These are phyloP conservation scores for Gallirallus australis DNA, from an alignment of 2,797 vertebrate species.

Conservation along the genomic window DNA sequence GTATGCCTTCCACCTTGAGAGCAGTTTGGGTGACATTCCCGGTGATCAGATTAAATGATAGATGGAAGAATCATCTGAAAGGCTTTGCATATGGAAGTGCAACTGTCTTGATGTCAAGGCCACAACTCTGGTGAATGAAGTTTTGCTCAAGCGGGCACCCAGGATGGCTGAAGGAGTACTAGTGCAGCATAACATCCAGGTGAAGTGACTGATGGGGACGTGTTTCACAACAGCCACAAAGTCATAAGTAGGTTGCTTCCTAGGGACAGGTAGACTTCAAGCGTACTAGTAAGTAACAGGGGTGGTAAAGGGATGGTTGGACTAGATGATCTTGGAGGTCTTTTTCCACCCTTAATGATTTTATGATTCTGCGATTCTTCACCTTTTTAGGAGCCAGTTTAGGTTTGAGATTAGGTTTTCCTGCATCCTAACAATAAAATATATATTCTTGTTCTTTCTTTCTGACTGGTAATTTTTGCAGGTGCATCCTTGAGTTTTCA, in stretches of 20 bases:
- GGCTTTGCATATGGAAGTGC: background rate
- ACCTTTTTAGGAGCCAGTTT: background rate
- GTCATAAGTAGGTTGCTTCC: background rate
- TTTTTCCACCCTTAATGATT: too few species aligned
- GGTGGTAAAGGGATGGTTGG: too few species aligned
- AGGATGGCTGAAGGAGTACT: background rate
- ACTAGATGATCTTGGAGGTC: too few species aligned
- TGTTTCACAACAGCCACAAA: background rate
- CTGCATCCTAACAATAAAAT: background rate
- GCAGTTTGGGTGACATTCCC: background rate
- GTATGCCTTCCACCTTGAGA: background rate
- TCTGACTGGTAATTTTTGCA: background rate
- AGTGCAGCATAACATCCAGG: background rate
- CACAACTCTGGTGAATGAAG: background rate
- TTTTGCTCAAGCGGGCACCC: background rate
- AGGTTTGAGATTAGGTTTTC: background rate
- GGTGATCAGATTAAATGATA: background rate
- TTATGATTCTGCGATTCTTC: background rate
- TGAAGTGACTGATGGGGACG: accelerated
- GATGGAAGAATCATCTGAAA: background rate
- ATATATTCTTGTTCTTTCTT: accelerated
- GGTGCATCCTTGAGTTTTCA: background rate
- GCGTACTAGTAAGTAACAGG: background rate
- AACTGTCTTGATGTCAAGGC: background rate
- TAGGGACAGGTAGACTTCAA: background rate